Evolutionary conservation across 2,113 vertebrate genomes (phyloP).

Genomic region (Petrocephalus microphthalmus): DNA sequence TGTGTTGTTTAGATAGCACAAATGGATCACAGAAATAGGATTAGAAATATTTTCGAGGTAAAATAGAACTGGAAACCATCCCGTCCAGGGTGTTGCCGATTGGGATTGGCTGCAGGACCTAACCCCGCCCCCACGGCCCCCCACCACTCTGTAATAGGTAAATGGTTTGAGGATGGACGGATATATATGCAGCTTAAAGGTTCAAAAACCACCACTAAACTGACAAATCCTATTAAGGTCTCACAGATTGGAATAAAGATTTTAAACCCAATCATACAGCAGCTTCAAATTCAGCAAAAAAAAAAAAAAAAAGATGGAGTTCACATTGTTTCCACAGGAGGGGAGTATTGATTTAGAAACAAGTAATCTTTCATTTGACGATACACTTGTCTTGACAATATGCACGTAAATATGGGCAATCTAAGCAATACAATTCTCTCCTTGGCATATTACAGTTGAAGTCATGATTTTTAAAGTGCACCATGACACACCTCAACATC

Average conservation of each 20-base stretch:
- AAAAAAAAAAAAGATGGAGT: constrained; percentile 31
- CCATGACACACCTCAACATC: background rate
- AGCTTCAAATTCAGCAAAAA: background rate
- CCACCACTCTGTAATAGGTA: no score
- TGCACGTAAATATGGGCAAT: background rate
- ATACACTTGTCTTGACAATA: background rate
- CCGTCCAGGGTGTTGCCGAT: background rate
- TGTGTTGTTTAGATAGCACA: background rate
- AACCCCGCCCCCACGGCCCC: no score
- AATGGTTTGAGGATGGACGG: background rate
- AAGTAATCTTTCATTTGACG: background rate
- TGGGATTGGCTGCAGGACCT: background rate
- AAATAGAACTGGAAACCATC: background rate
- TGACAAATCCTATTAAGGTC: background rate
- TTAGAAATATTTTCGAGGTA: background rate
- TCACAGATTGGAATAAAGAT: background rate
- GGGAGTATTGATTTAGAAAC: constrained; percentile 51
- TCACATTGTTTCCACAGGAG: constrained; percentile 46
- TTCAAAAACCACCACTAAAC: background rate
- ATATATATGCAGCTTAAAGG: background rate
- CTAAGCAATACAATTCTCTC: background rate
- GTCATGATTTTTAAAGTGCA: background rate
- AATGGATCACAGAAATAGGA: background rate
- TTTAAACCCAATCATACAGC: background rate
- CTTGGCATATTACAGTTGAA: background rate